Percentiles rank a stretch among this genome's conserved stretches.
Conservation (phyloP, 1,140 invertebrate species). For the Drosophila sp. region DNA sequence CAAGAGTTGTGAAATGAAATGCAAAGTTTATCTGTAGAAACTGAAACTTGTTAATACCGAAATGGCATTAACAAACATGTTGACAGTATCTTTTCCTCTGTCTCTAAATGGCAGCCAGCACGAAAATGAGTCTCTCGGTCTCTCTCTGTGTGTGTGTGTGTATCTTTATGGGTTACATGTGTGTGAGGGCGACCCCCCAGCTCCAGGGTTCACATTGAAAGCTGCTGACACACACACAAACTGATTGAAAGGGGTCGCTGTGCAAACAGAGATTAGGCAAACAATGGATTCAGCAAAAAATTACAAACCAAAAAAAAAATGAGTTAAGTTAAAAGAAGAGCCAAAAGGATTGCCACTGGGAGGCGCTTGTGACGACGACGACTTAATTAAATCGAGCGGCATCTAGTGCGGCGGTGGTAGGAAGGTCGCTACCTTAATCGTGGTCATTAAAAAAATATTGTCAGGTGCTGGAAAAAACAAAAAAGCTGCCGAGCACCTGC, state of each 20-base stretch:
- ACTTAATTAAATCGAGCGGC: constrained; percentile 75
- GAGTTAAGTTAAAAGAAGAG: constrained; percentile 15
- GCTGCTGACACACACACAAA: constrained; percentile 50
- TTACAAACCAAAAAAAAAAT: constrained; percentile 15
- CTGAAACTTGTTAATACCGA: constrained; percentile 76
- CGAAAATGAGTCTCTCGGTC: constrained; percentile 39
- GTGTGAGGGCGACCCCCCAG: constrained; percentile 20
- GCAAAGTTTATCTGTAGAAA: constrained; percentile 71
- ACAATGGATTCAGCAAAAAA: constrained; percentile 80
- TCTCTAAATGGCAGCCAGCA: constrained; percentile 34
- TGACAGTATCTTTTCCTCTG: constrained; percentile 66
- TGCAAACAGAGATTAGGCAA: constrained; percentile 72
- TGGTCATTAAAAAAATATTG: constrained; percentile 77
- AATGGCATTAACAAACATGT: constrained; percentile 76
- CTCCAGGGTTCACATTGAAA: constrained; percentile 28
- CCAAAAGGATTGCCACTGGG: constrained; percentile 6
- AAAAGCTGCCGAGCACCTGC: constrained; percentile 61
- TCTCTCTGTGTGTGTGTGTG: constrained; percentile 11
- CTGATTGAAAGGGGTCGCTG: constrained; percentile 46
- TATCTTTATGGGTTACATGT: constrained; percentile 18
- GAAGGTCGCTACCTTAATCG: constrained; percentile 58
- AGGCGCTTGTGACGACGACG: constrained; percentile 42
- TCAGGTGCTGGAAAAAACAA: constrained; percentile 66
- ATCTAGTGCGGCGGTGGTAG: background rate
- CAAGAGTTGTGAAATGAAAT: constrained; percentile 63